Evolutionary conservation across 1,140 invertebrate genomes (phyloP).

Genomic region (Calliphora vicina): DNA sequence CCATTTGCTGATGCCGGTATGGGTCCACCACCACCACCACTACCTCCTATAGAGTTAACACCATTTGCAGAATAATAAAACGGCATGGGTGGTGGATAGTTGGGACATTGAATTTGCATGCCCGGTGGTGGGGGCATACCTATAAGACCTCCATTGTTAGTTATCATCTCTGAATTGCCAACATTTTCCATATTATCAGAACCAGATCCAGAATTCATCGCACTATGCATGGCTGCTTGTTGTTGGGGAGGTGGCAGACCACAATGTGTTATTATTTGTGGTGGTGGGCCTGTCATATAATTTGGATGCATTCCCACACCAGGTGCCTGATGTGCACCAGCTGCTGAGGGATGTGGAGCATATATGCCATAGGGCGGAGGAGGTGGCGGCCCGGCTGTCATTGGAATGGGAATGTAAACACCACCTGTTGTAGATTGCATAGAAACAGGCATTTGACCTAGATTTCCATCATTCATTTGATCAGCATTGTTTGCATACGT

Average conservation of each 20-base stretch:
- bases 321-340: background rate
- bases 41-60: background rate
- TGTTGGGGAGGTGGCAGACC: background rate
- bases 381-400: constrained; percentile 11
- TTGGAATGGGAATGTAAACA: constrained; percentile 34
- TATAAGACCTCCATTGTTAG: background rate
- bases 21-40: background rate
- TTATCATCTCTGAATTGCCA: background rate
- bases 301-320: constrained; percentile 31
- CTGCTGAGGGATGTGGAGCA: constrained; percentile 12
- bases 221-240: background rate
- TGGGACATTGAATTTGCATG: constrained; percentile 34
- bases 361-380: constrained; percentile 34
- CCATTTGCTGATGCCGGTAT: background rate
- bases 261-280: constrained; percentile 25
- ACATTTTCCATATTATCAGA: background rate
- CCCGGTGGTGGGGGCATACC: constrained; percentile 1
- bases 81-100: constrained; percentile 38
- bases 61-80: constrained; percentile 36
- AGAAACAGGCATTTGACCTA: background rate
- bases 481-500: background rate
- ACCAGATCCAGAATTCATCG: background rate
- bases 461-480: background rate
- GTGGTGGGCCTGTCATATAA: background rate
- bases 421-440: background rate